Evolutionary conservation across 1,140 invertebrate species (phyloP), one percentile per base, ranked within the genome.

Genomic region (Brachionus paranguensis): DNA sequence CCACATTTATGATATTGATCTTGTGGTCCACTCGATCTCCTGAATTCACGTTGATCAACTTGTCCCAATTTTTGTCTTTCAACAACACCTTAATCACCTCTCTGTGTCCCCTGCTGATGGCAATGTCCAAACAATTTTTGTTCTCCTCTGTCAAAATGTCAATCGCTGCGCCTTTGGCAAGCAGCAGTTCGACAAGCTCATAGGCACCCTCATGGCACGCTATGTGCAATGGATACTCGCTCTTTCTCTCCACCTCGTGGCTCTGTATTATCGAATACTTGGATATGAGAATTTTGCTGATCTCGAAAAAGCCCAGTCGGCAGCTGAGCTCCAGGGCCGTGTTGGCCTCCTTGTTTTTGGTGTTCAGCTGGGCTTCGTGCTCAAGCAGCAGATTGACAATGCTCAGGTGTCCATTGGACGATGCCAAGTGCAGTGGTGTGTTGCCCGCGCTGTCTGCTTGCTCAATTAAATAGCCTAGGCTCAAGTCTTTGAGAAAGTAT

Each of bases 401-500:
- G 11, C 78, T 64, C 6, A 81, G 29, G 41, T 64, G 64, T 0
- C 78, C 78, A 68, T 81, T 43, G 12, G 14, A 45, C 5, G 53
- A 81, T 41, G 78, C 29, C 53, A 81, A 68, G 53, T 81, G 78
- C 27, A 81, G 27, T 1, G 78, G 53, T n/a, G 78, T 64, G 8
- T 81, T 81, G 17, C 37, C 33, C 0, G 10, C 10, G 17, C 43
- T 33, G 20, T 81, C 78, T 1, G 4, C 6, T 60, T 81, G 53
- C 12, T 81, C 78, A 43, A 81, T 60, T 5, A 81, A 68, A 27
- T 43, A 81, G 8, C 14, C 7, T 20, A 81, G 10, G 20, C 64
- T 81, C 17, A 81, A 68, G 7, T 83, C 79, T 72, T 83, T 83
- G 12, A 83, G 20, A 50, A 83, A 65, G 45, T 83, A 83, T 55